Evolutionary conservation across 2,797 vertebrate species (phyloP).

Genomic region (Sternotherus odoratus): DNA sequence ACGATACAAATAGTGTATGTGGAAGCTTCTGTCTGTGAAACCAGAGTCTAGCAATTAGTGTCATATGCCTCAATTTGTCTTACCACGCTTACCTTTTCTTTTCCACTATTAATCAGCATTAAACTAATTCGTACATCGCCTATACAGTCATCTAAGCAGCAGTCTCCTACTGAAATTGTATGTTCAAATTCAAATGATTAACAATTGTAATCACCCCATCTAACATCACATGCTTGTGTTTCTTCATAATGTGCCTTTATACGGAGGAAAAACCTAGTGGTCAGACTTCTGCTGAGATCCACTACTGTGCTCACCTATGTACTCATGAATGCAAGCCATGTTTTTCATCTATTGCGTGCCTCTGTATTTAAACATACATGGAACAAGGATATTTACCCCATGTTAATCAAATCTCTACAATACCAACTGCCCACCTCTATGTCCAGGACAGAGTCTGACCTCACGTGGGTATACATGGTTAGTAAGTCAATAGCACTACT

Average conservation of each 20-base stretch:
- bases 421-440: not conserved
- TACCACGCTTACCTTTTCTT: not conserved
- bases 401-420: not conserved
- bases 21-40: constrained; percentile 21
- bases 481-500: too few relatives aligned
- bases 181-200: not conserved
- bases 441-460: not conserved
- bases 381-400: fast-evolving
- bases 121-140: not conserved
- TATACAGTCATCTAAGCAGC: not conserved
- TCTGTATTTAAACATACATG: not conserved
- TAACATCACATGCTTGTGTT: not conserved
- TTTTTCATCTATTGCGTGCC: not conserved
- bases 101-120: not conserved
- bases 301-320: not conserved
- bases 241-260: not conserved
- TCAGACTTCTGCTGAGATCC: not conserved
- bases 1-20: not conserved
- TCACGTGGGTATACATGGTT: not conserved
- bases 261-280: not conserved
- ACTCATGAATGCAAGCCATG: not conserved
- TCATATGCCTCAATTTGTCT: constrained; percentile 19
- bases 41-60: not conserved
- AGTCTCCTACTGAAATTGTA: not conserved
- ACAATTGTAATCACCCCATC: not conserved